Evolutionary conservation across 2,888 invertebrate species (phyloP), one percentile per base, ranked within the genome.

Genomic region (Netelia inedita): DNA sequence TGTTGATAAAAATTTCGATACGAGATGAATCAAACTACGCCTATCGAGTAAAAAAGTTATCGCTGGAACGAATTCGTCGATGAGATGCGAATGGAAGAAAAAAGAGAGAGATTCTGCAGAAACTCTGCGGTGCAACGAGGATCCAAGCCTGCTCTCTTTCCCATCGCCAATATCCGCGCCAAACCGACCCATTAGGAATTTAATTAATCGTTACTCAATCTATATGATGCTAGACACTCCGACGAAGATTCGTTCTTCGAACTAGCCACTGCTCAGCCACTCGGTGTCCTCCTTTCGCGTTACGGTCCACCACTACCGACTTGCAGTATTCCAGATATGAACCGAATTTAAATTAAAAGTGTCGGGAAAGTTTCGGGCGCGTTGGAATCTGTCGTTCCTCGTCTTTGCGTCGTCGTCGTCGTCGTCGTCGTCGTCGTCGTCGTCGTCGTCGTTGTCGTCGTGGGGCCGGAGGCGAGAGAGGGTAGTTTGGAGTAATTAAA

Each of bases 311-410:
- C 50, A 28, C 41, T 61, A 66, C 79, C 6, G 79, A 63, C 86
- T 83, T 83, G 81, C 78, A 73, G 87, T 83, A 78, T 85, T 88
- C 85, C 82, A 91, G 91, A 92, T 92, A 91, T 91, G 90, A 91
- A 91, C 88, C 87, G 86, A 89, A 91, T 91, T 91, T 89, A 90
- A 92, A 92, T 92, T 90, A 91, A 92, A 92, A 92, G 90, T 91
- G 91, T 89, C 89, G 86, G 84, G 85, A 43, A 74, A 85, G 57
- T 74, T 85, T 73, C 63, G 14, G 68, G 71, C 88, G 86, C 82
- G 79, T 80, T 87, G 88, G 89, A 91, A 89, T 91, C 87, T 88
- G 83, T 73, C 80, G 78, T 59, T 79, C 68, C 79, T 72, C 73
- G 74, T 81, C 75, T 46, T 9, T 50, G 69, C 68, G 75, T 79